Conservation (phyloP, 2,797 vertebrate species). For the Champsocephalus gunnari region DNA sequence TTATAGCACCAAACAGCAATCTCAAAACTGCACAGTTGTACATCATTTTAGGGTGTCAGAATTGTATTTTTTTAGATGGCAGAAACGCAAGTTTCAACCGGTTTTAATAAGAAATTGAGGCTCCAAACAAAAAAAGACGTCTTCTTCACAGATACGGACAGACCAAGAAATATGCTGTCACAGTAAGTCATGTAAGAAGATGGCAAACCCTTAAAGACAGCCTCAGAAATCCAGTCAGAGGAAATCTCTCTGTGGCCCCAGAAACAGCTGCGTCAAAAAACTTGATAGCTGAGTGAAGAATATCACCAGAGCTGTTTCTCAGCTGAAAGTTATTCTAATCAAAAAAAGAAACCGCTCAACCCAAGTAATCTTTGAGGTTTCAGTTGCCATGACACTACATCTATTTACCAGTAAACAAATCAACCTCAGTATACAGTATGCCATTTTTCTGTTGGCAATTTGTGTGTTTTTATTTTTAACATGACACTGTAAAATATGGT, state of each 20-base stretch:
- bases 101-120: slow-evolving; percentile 10
- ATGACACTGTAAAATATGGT: background rate
- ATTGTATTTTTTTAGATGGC: background rate
- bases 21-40: background rate
- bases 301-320: slow-evolving; percentile 17
- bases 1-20: background rate
- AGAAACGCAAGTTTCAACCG: slow-evolving; percentile 4
- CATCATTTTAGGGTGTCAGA: background rate
- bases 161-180: slow-evolving; percentile 57
- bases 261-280: slow-evolving; percentile 52
- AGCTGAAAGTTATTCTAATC: slow-evolving; percentile 22
- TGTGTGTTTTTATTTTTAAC: background rate
- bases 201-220: slow-evolving; percentile 55
- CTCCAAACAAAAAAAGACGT: slow-evolving; percentile 16
- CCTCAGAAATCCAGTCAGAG: slow-evolving; percentile 56
- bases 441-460: background rate
- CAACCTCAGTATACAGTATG: background rate
- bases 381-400: background rate
- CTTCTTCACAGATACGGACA: slow-evolving; percentile 25
- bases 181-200: slow-evolving; percentile 47
- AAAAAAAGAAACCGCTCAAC: slow-evolving; percentile 12
- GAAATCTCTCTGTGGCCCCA: slow-evolving; percentile 49
- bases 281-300: slow-evolving; percentile 39
- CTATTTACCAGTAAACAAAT: slow-evolving; percentile 7
- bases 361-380: background rate